phyloP scores from a whole-genome alignment of 2,888 invertebrate genomes.

The Cartodere bifasciata region DNA sequence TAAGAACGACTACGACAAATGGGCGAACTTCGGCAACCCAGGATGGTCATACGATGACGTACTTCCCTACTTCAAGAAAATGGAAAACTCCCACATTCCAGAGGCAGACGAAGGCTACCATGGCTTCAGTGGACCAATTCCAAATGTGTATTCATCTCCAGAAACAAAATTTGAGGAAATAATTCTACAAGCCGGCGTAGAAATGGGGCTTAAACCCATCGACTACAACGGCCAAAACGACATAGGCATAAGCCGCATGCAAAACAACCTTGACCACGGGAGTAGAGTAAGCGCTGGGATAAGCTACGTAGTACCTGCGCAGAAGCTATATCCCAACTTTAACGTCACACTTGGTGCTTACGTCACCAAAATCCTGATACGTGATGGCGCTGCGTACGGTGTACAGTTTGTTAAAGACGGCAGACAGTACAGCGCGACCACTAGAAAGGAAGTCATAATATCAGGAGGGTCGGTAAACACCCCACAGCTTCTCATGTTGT shows the following conservation, averaged over 20 bases:
- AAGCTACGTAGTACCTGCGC: constrained; percentile 44
- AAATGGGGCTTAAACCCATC: constrained; percentile 41
- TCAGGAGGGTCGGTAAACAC: constrained; percentile 67
- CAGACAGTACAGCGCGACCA: constrained; percentile 36
- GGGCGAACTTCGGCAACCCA: constrained; percentile 66
- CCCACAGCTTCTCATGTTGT: too few relatives aligned
- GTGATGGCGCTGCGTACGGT: constrained; percentile 39
- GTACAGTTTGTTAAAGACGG: constrained; percentile 40
- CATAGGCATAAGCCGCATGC: constrained; percentile 49
- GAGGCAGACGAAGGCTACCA: constrained; percentile 4
- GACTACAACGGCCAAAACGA: constrained; percentile 47
- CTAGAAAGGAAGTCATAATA: constrained; percentile 56
- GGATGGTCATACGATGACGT: constrained; percentile 42
- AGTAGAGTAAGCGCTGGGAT: constrained; percentile 46
- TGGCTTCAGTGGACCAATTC: constrained; percentile 9
- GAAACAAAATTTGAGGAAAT: constrained; percentile 6
- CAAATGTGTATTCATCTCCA: constrained; percentile 1
- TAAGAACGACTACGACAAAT: constrained; percentile 66
- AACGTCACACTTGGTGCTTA: constrained; percentile 42
- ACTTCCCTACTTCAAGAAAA: constrained; percentile 36
- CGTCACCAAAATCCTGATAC: constrained; percentile 40
- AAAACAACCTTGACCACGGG: constrained; percentile 47
- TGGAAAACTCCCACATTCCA: constrained; percentile 14
- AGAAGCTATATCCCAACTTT: constrained; percentile 39
- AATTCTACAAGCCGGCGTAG: constrained; percentile 46